phyloP scores from a whole-genome alignment of 1,140 invertebrate genomes.

The Drosophila jambulina region DNA sequence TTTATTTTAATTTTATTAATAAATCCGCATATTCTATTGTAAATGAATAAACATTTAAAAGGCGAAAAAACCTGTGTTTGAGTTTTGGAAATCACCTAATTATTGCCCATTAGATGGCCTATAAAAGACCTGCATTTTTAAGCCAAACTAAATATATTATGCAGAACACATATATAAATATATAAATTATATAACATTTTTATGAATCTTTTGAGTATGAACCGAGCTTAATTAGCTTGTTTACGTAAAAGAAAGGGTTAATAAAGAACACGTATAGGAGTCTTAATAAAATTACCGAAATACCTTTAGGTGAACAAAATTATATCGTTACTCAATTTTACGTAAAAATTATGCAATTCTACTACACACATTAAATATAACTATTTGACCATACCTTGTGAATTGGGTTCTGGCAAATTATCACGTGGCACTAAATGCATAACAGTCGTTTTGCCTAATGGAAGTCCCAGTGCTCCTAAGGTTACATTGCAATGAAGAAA shows the following conservation, averaged over 20 bases:
- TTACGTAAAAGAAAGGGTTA: background rate
- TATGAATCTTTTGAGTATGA: too few species aligned
- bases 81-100: too few species aligned
- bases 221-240: background rate
- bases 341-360: background rate
- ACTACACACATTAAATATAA: background rate
- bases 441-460: constrained; percentile 98
- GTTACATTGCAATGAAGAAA: constrained; percentile 99
- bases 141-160: too few species aligned
- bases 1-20: too few species aligned
- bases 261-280: background rate
- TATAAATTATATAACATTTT: too few species aligned
- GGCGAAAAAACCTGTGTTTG: too few species aligned
- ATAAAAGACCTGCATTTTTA: too few species aligned
- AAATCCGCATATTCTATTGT: too few species aligned
- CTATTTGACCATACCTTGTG: constrained; percentile 90
- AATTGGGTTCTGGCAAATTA: constrained; percentile 99
- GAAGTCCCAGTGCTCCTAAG: constrained; percentile 97
- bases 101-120: too few species aligned
- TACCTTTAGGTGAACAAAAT: background rate
- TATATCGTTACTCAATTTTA: background rate
- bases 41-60: too few species aligned
- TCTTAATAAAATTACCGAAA: background rate
- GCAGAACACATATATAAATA: too few species aligned
- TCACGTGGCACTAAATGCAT: constrained; percentile 99